A percentile compares a stretch with the other conserved stretches of the same genome.
phyloP scores from a whole-genome alignment of 2,113 vertebrate species.

The Syngnathus scovelli region DNA sequence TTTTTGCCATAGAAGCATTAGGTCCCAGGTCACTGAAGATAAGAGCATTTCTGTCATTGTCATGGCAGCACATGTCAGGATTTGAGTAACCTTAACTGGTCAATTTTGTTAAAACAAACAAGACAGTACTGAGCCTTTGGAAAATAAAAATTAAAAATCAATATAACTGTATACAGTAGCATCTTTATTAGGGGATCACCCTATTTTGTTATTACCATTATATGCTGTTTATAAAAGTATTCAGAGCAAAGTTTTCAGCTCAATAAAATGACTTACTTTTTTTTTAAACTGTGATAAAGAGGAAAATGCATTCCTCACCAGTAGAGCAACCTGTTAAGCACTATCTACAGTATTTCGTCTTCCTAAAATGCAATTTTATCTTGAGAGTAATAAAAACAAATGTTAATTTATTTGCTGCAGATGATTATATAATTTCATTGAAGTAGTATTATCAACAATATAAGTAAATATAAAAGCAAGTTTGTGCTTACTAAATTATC shows the following conservation, averaged over 20 bases:
- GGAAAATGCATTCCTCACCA: background rate
- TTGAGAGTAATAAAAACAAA: background rate
- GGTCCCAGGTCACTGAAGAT: no score
- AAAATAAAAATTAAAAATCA: no score
- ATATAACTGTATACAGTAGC: no score
- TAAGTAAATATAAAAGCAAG: background rate
- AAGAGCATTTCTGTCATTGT: no score
- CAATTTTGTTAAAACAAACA: no score
- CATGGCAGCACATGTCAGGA: no score
- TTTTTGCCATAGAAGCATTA: no score
- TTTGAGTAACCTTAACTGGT: no score
- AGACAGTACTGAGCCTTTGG: no score
- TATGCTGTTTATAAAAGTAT: background rate
- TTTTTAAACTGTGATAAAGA: background rate
- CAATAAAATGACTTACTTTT: background rate
- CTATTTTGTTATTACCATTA: background rate
- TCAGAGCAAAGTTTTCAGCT: background rate
- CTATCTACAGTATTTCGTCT: background rate
- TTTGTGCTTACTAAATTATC: background rate
- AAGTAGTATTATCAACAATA: background rate
- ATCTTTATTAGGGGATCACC: background rate
- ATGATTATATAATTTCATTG: background rate
- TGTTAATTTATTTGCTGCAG: background rate
- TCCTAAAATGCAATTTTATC: background rate
- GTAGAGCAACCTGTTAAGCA: background rate